phyloP scores from a whole-genome alignment of 2,888 invertebrate species.

The Lepidocyrtinus sp. region DNA sequence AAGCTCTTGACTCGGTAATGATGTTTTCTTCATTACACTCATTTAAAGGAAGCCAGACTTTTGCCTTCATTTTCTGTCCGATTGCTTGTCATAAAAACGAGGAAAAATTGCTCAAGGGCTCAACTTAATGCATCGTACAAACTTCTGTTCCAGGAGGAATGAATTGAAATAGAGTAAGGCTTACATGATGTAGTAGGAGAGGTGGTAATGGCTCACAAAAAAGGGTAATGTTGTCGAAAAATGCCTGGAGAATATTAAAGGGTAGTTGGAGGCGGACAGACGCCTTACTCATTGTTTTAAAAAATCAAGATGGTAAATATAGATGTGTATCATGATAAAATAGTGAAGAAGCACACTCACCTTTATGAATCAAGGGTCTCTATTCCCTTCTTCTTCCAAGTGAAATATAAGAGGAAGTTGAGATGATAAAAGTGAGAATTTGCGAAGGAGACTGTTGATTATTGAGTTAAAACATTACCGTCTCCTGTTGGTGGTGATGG shows the following conservation, averaged over 20 bases:
- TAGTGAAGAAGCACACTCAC: neutral
- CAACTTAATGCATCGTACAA: neutral
- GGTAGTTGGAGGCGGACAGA: slow-evolving; percentile 54
- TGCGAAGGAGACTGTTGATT: slow-evolving; percentile 59
- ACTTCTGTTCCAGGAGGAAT: neutral
- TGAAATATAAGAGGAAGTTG: slow-evolving; percentile 11
- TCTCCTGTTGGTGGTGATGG: slow-evolving; percentile 24
- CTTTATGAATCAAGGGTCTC: slow-evolving; percentile 25
- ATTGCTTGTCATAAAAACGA: slow-evolving; percentile 41
- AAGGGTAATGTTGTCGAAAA: neutral
- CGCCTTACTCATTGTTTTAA: slow-evolving; percentile 45
- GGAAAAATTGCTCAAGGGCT: slow-evolving; percentile 41
- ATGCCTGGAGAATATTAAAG: slow-evolving; percentile 45
- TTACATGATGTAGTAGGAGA: neutral
- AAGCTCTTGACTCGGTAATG: neutral
- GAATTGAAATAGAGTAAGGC: slow-evolving; percentile 7
- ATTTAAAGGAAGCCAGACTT: slow-evolving; percentile 4
- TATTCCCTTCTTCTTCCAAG: too few species aligned
- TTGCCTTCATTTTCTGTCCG: slow-evolving; percentile 40
- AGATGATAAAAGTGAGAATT: slow-evolving; percentile 50
- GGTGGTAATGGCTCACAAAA: neutral
- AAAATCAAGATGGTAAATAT: slow-evolving; percentile 55
- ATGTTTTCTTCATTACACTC: neutral
- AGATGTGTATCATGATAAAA: slow-evolving; percentile 44
- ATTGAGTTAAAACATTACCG: slow-evolving; percentile 59